phyloP scores from a whole-genome alignment of 2,888 invertebrate species.

The Drosophila seclusa region DNA sequence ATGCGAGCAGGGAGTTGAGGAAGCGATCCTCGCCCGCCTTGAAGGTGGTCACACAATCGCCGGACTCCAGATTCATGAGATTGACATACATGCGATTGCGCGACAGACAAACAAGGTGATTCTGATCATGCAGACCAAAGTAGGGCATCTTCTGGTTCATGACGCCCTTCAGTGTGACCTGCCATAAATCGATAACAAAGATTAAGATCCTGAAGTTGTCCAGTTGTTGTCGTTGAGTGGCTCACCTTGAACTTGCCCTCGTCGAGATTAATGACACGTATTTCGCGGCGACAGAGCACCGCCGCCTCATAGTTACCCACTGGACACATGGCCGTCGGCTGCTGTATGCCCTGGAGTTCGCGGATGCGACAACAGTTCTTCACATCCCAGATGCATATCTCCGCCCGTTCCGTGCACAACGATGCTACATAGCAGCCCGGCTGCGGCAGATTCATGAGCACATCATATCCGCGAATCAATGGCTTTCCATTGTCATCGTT shows the following conservation, averaged over 20 bases:
- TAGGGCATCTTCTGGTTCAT: slow-evolving; percentile 98
- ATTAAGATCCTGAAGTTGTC: not conserved
- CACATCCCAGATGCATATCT: slow-evolving; percentile 93
- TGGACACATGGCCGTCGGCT: slow-evolving; percentile 91
- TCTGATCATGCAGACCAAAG: slow-evolving; percentile 92
- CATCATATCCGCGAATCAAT: slow-evolving; percentile 83
- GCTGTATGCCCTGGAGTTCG: slow-evolving; percentile 89
- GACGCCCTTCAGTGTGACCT: slow-evolving; percentile 92
- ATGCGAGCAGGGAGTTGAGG: slow-evolving; percentile 93
- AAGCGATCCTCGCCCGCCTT: slow-evolving; percentile 96
- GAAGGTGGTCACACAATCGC: slow-evolving; percentile 89
- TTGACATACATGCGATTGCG: slow-evolving; percentile 96
- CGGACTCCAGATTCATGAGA: slow-evolving; percentile 92
- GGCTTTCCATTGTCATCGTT: not conserved
- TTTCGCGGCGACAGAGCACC: slow-evolving; percentile 92
- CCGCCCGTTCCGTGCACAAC: slow-evolving; percentile 90
- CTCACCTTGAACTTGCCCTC: slow-evolving; percentile 87
- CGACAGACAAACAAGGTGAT: slow-evolving; percentile 91
- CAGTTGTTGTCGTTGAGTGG: not conserved
- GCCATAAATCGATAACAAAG: slow-evolving; percentile 8
- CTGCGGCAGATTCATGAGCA: slow-evolving; percentile 83
- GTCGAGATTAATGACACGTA: slow-evolving; percentile 92
- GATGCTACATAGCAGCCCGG: slow-evolving; percentile 91
- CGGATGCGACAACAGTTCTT: slow-evolving; percentile 88
- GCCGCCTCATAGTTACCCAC: slow-evolving; percentile 91